Conservation (phyloP, 2,888 invertebrate genomes). For the Portevinia maculata region DNA sequence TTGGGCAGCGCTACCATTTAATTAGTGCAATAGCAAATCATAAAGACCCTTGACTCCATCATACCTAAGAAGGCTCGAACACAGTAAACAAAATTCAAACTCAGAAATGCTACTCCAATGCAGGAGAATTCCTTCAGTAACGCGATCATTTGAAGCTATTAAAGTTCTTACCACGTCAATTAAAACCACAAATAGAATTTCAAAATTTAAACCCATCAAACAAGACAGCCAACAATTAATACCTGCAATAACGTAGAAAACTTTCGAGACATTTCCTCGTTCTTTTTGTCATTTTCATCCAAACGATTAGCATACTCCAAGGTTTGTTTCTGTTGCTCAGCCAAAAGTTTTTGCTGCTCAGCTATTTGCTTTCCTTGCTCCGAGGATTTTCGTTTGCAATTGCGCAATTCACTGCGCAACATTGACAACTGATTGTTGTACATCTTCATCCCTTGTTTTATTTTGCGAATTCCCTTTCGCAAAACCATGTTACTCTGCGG, state of each 20-base stretch:
- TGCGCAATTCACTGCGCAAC: conserved; percentile 90
- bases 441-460: conserved; percentile 94
- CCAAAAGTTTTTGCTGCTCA: conserved; percentile 89
- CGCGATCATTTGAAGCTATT: too few relatives aligned
- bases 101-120: too few relatives aligned
- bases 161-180: too few relatives aligned
- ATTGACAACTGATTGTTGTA: conserved; percentile 92
- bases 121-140: too few relatives aligned
- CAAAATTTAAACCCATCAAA: too few relatives aligned
- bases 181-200: too few relatives aligned
- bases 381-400: conserved; percentile 91
- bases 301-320: conserved; percentile 92
- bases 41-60: too few relatives aligned
- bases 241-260: conserved; percentile 94
- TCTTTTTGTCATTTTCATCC: conserved; percentile 95
- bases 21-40: too few relatives aligned
- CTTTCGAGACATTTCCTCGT: conserved; percentile 94
- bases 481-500: conserved; percentile 94
- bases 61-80: too few relatives aligned
- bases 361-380: conserved; percentile 93
- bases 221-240: too few relatives aligned
- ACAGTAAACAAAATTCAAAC: too few relatives aligned
- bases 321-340: conserved; percentile 90
- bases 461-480: conserved; percentile 92
- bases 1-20: too few relatives aligned